A percentile compares a stretch with the other conserved stretches of the same genome.
Evolutionary conservation across 2,888 invertebrate species (phyloP).

Genomic region (Drosophila colorata): DNA sequence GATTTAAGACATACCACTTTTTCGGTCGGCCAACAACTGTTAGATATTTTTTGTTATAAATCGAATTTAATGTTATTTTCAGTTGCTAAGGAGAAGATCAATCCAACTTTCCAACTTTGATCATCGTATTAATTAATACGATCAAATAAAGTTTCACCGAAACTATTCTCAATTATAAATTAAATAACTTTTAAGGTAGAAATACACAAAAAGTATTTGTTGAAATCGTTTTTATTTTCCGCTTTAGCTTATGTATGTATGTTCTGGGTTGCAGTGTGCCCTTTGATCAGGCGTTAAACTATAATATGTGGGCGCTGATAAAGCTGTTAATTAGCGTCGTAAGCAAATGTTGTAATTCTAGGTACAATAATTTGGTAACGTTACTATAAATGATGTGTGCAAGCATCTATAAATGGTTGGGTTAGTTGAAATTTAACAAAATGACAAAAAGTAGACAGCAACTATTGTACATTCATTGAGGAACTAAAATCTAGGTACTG

Average conservation of each 20-base stretch:
- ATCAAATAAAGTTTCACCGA: too few species aligned
- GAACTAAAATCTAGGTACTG: constrained; percentile 41
- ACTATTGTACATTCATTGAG: constrained; percentile 46
- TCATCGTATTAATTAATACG: too few species aligned
- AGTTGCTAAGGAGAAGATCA: too few species aligned
- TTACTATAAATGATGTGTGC: constrained; percentile 46
- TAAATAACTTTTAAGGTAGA: neutral
- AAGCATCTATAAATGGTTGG: constrained; percentile 13
- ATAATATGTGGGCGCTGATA: constrained; percentile 35
- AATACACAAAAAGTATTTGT: constrained; percentile 13
- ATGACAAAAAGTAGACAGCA: constrained; percentile 10
- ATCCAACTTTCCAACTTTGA: too few species aligned
- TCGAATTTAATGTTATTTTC: too few species aligned
- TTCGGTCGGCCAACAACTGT: too few species aligned
- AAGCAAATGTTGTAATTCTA: constrained; percentile 52
- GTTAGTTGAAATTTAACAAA: constrained; percentile 9
- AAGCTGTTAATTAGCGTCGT: constrained; percentile 50
- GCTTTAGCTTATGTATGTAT: constrained; percentile 40
- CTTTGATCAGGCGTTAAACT: constrained; percentile 42
- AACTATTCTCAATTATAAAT: too few species aligned
- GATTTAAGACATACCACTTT: too few species aligned
- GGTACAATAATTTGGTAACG: constrained; percentile 65
- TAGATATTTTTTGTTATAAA: too few species aligned
- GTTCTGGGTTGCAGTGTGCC: constrained; percentile 28
- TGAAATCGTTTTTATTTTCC: constrained; percentile 68